Evolutionary conservation across 2,113 vertebrate species (phyloP).

Genomic region (Perognathus longimembris): DNA sequence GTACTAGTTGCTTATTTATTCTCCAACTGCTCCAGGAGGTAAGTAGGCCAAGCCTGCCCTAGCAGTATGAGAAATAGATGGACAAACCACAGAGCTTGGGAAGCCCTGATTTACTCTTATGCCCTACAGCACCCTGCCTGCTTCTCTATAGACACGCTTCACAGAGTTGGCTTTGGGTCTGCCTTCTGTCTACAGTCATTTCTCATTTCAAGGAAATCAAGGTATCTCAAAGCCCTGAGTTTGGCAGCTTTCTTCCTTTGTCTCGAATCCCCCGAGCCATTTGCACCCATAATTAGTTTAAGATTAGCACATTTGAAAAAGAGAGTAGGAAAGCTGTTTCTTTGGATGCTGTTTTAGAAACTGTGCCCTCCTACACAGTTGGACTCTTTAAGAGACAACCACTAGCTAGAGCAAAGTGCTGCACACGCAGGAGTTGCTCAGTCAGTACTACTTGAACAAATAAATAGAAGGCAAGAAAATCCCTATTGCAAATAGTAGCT

Average conservation of each 20-base stretch:
- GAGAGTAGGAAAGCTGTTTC: background rate
- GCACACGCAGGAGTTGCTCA: background rate
- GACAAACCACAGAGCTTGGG: rapidly evolving
- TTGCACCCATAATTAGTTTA: background rate
- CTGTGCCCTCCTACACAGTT: background rate
- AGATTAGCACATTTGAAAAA: background rate
- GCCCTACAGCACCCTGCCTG: background rate
- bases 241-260: background rate
- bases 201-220: background rate
- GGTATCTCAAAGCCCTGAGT: background rate
- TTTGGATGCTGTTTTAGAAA: background rate
- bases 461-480: constrained; percentile 53
- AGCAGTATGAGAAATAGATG: background rate
- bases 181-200: background rate
- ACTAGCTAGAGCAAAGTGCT: background rate
- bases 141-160: background rate
- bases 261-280: background rate
- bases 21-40: background rate
- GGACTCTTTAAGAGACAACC: background rate
- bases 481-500: constrained; percentile 2
- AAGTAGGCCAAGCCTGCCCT: too few species aligned
- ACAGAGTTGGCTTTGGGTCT: background rate
- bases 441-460: constrained; percentile 3
- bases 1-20: background rate
- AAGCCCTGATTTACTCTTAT: too few species aligned